These are phyloP conservation scores for Saiga tatarica DNA, from an alignment of 2,113 vertebrate species.

Conservation along the genomic window DNA sequence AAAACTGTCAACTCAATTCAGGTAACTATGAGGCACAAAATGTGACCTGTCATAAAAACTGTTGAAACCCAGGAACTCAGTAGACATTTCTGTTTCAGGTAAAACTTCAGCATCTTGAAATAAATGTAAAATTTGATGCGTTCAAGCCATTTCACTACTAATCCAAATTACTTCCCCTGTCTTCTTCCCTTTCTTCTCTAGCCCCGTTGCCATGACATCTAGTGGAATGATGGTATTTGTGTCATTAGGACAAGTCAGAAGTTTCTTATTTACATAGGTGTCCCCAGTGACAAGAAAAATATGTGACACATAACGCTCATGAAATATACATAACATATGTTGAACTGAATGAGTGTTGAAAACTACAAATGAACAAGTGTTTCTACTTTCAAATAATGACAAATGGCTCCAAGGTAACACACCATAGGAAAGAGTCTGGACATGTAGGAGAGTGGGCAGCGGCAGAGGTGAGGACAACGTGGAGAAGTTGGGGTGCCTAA, in stretches of 20 bases:
- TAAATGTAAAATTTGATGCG: conserved; percentile 64
- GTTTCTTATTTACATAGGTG: neutral
- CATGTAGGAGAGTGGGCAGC: neutral
- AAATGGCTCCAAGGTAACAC: no score
- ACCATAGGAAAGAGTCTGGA: neutral
- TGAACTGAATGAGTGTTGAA: neutral
- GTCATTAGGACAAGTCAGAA: neutral
- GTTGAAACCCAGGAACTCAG: conserved; percentile 66
- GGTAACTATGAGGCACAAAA: conserved; percentile 61
- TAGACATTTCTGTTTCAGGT: conserved; percentile 64
- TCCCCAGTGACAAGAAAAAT: neutral
- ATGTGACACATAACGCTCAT: neutral
- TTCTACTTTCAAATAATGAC: neutral
- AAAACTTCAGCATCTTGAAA: conserved; percentile 60
- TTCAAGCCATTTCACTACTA: neutral
- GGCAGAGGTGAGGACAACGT: neutral
- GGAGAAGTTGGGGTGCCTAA: neutral
- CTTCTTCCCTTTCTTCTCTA: neutral
- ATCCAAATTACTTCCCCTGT: neutral
- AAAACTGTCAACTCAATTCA: conserved; percentile 64
- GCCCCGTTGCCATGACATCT: neutral
- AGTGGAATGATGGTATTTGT: neutral
- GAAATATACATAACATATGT: neutral
- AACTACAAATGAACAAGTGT: neutral
- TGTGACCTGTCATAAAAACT: conserved; percentile 52